Conservation (phyloP, 2,888 invertebrate genomes). For the Bellardia bayeri region DNA sequence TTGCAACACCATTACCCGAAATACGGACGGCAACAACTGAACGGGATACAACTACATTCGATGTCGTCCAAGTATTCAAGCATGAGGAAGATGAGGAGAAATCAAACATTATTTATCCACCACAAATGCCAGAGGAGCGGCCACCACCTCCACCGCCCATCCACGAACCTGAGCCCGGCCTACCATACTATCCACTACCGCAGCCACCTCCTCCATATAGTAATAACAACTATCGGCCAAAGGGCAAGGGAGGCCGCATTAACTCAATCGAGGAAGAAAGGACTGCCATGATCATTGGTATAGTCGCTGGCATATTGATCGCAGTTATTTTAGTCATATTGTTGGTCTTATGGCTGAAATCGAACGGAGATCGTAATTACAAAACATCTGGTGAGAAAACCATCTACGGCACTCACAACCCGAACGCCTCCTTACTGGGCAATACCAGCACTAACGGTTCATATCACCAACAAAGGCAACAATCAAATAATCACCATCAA, state of each 20-base stretch:
- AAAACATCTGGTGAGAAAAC: constrained; percentile 95
- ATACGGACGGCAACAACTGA: constrained; percentile 81
- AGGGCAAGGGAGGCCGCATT: constrained; percentile 85
- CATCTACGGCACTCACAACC: constrained; percentile 88
- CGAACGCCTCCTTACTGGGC: constrained; percentile 91
- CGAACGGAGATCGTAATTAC: constrained; percentile 94
- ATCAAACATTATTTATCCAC: constrained; percentile 73
- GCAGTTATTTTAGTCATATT: constrained; percentile 95
- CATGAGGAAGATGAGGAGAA: constrained; percentile 73
- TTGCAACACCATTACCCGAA: constrained; percentile 79
- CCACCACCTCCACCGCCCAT: constrained; percentile 74
- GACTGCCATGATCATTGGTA: constrained; percentile 92
- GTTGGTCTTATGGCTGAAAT: constrained; percentile 94
- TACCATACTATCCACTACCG: constrained; percentile 78
- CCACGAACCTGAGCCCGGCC: constrained; percentile 76
- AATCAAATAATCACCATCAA: constrained; percentile 77
- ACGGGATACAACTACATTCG: constrained; percentile 82
- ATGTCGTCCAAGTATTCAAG: constrained; percentile 76
- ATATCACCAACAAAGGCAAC: constrained; percentile 84
- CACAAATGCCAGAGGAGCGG: constrained; percentile 78
- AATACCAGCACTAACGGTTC: constrained; percentile 86
- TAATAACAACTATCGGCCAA: constrained; percentile 82
- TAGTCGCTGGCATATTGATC: constrained; percentile 95
- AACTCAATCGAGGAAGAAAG: constrained; percentile 90
- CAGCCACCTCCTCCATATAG: constrained; percentile 80